Evolutionary conservation across 2,888 invertebrate species (phyloP), one percentile per base, ranked within the genome.

Genomic region (Deilephila elpenor): DNA sequence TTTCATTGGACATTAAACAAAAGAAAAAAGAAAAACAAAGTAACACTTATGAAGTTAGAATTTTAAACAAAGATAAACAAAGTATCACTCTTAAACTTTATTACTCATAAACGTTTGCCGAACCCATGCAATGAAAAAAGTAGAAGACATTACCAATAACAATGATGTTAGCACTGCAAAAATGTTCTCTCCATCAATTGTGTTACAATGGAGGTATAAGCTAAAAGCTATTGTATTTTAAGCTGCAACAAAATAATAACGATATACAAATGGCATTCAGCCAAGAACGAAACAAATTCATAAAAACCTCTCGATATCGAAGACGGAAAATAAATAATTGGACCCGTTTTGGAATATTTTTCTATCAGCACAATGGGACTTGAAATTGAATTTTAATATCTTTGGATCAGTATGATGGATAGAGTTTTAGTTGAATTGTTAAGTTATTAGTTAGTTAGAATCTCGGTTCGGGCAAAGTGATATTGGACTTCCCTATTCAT

Each of bases 321-420:
- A 67, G 51, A 61, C 32, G 6, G 44, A 44, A 64, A 67, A n/a
- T 56, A 67, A 51, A 67, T 67, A 51, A 67, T 67, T 67, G 67
- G 67, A 67, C 51, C 37, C 8, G 25, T 67, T 67, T 67, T 25
- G 44, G 44, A 5, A 64, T 67, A 25, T 51, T 51, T 67, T 67
- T 17, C 17, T 51, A 60, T 29, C 6, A 61, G 6, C 6, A 34
- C 7, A 6, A 34, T 37, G 62, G 62, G 19, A 32, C 19, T 61
- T 32, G 8, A 62, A n/a, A 62, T 62, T 62, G 60, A 25, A 59
- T 25, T 59, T 62, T 62, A 19, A 7, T 59, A 8, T n/a, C 11
- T 20, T 7, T 59, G 3, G 20, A 20, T 0, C 59, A 3, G 32
- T 32, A 32, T 5, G 32, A 32, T 5, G 32, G 44, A 44, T 14